Evolutionary conservation across 37 sponge, comb jelly and placozoan genomes (phyloP).

Genomic region (Mnemiopsis leidyi): DNA sequence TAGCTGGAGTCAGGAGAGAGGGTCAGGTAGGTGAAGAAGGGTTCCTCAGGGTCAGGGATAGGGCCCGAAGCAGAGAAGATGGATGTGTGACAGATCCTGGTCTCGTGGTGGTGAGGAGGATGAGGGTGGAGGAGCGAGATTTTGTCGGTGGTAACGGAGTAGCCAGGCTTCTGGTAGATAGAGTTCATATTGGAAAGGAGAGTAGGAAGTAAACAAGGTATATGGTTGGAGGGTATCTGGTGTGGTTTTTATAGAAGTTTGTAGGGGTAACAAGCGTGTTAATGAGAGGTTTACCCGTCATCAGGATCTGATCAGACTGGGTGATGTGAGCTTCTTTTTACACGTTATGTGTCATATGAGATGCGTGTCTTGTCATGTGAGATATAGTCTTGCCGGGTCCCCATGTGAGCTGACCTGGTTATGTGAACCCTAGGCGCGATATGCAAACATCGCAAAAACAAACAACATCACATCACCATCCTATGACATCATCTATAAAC

Average conservation of each 20-base stretch:
- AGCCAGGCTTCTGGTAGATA: conserved; percentile 17
- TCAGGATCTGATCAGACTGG: no score
- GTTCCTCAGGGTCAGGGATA: background rate
- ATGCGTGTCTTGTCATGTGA: no score
- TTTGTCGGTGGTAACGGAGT: conserved; percentile 45
- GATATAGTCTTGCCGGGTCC: no score
- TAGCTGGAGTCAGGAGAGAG: conserved; percentile 24
- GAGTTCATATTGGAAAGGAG: background rate
- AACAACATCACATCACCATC: no score
- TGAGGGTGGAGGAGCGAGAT: conserved; percentile 26
- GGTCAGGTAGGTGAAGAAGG: background rate
- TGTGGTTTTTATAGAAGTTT: background rate
- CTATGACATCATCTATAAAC: no score
- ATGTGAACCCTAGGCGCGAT: no score
- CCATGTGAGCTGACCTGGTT: no score
- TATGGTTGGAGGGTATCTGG: background rate
- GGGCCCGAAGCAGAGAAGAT: background rate
- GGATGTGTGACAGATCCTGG: background rate
- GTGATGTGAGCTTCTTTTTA: no score
- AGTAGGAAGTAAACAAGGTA: background rate
- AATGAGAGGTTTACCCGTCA: no score
- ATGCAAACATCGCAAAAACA: no score
- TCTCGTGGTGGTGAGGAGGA: background rate
- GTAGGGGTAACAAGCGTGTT: no score
- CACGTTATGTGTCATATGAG: no score